Evolutionary conservation across 64 coral and sea anemone species (phyloP).

Genomic region (Stylophora pistillata): DNA sequence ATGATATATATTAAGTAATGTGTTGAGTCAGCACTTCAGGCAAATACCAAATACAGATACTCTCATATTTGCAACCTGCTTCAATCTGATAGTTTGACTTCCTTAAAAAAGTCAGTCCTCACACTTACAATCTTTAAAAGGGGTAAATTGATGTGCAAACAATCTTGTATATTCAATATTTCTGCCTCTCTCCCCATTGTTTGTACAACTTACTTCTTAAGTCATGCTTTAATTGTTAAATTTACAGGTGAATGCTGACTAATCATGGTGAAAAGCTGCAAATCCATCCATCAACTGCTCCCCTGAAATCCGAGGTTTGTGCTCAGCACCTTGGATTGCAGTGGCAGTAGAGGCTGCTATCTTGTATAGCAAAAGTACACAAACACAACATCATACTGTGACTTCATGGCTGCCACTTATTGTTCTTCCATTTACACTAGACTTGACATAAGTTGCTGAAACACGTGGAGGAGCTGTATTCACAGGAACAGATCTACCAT

Average conservation of each 20-base stretch:
- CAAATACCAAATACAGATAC: no score
- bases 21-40: no score
- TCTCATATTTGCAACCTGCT: no score
- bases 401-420: conserved; percentile 60
- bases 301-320: background rate
- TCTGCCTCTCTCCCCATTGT: background rate
- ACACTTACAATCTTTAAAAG: background rate
- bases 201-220: no score
- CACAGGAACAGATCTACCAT: conserved; percentile 56
- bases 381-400: conserved; percentile 61
- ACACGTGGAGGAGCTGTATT: conserved; percentile 51
- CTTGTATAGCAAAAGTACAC: background rate
- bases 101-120: background rate
- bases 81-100: background rate
- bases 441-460: conserved; percentile 46
- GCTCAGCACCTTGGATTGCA: background rate
- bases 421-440: conserved; percentile 59
- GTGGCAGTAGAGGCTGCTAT: background rate
- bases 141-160: background rate
- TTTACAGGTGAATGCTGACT: background rate
- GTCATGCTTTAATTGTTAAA: no score
- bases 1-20: no score
- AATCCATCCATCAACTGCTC: background rate
- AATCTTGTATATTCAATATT: background rate
- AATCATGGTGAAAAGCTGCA: background rate